Base-by-base conservation (phyloP, 2,888 invertebrate species). In the Pristionchus maxplancki region DNA sequence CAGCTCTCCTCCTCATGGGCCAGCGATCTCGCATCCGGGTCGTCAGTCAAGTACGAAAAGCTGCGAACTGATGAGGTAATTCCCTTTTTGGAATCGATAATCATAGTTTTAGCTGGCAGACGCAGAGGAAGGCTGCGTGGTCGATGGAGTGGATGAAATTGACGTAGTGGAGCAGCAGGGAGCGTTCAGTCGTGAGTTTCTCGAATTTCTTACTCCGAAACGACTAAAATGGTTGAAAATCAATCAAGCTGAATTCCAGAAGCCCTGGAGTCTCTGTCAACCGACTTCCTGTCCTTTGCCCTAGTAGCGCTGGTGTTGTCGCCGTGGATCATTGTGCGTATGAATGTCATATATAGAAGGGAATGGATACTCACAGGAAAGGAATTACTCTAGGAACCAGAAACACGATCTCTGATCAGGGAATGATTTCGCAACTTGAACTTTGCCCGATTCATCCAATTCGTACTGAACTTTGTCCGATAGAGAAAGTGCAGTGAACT, bases 241-340 rank as follows among this genome's bases (percentile, higher is more conserved):
- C 20, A 58, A 24, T 58, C 58, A 58, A 53, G 6, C 6, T 20
- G 17, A 24, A 24, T 24, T 58, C 24, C 24, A 58, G 58, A 58
- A n/a, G 58, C 58, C 58, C 58, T 58, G 24, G 58, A 58, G 9
- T 58, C 58, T n/a, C 58, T 58, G 24, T 58, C 71, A 37, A 34
- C 37, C 20, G 71, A 71, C 31, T 71, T 71, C 6, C 13, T 71
- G 8, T 34, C 71, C 31, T 37, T 71, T 20, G 34, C 31, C 6
- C 34, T 71, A 2, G 31, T 37, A 9, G 71, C 31, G 3, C 20
- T 71, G 37, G 37, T 71, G 20, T 37, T 71, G 71, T 71, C 71
- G 5, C 71, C 71, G 15, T 71, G 71, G 71, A 71, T 71, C 34
- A 71, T 71, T 37, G 71, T 71, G 40, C 8, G 67, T 67, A n/a